Evolutionary conservation across 2,888 invertebrate genomes (phyloP).

Genomic region (Pimpla rufipes): DNA sequence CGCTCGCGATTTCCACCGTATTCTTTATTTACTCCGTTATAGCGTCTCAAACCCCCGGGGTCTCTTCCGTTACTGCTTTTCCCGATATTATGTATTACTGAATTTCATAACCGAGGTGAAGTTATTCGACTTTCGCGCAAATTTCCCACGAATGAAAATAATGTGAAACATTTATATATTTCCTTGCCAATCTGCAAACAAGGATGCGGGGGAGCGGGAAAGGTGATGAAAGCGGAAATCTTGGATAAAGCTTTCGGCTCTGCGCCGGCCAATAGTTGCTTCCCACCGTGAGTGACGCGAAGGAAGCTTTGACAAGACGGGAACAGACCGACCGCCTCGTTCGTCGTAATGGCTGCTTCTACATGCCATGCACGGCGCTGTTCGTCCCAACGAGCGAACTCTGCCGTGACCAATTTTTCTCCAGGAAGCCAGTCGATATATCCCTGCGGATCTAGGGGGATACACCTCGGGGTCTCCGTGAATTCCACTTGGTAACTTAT

Average conservation of each 20-base stretch:
- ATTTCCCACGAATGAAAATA: constrained; percentile 24
- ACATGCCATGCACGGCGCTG: background rate
- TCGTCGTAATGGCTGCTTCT: background rate
- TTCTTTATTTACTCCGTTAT: constrained; percentile 42
- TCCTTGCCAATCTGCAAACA: background rate
- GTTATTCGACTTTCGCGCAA: constrained; percentile 22
- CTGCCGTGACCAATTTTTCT: constrained; percentile 51
- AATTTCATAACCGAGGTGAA: constrained; percentile 3
- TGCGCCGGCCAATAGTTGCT: background rate
- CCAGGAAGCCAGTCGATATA: constrained; percentile 57
- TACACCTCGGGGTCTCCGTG: constrained; percentile 27
- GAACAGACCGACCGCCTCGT: constrained; percentile 8
- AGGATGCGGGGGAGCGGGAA: background rate
- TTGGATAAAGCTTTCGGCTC: constrained; percentile 19
- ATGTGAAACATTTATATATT: constrained; percentile 25
- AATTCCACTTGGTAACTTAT: constrained; percentile 41
- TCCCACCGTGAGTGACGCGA: background rate
- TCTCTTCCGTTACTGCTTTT: constrained; percentile 22
- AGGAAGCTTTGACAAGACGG: constrained; percentile 37
- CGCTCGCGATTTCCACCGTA: constrained; percentile 18
- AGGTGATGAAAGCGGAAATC: constrained; percentile 7
- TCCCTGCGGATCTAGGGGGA: constrained; percentile 46
- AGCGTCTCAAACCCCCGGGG: background rate
- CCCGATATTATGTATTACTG: constrained; percentile 6
- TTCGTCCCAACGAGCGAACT: constrained; percentile 22